Conservation (phyloP, 2,888 invertebrate species). For the Carterocephalus palaemon region DNA sequence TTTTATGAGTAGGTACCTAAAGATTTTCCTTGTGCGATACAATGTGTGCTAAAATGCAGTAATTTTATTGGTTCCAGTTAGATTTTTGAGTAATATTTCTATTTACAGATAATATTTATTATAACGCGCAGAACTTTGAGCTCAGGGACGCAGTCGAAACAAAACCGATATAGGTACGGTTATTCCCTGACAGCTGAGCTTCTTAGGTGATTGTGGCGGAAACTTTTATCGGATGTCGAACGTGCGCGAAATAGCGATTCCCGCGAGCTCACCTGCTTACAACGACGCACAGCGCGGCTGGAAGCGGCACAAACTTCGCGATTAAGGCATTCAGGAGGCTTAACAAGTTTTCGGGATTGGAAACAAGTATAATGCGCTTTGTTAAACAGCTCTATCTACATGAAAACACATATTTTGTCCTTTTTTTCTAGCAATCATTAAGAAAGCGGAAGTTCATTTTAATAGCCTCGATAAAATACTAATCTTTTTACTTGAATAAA, state of each 20-base stretch:
- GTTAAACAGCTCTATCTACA: not conserved
- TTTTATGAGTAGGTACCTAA: too few relatives aligned
- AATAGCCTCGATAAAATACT: too few relatives aligned
- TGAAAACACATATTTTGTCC: too few relatives aligned
- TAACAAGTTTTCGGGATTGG: conserved; percentile 6
- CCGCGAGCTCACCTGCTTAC: conserved; percentile 67
- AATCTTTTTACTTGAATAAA: too few relatives aligned
- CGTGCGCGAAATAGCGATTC: conserved; percentile 77
- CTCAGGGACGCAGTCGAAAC: conserved; percentile 60
- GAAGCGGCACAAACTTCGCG: conserved; percentile 20
- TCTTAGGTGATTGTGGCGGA: conserved; percentile 79
- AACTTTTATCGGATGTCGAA: conserved; percentile 79
- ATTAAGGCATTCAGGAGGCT: conserved; percentile 9
- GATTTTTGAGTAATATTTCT: too few relatives aligned
- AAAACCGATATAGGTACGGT: conserved; percentile 77
- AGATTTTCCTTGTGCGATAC: too few relatives aligned
- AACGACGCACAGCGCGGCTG: conserved; percentile 37
- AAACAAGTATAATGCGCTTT: conserved; percentile 1
- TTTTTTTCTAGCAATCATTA: too few relatives aligned
- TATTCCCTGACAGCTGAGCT: conserved; percentile 79
- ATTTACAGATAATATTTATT: conserved; percentile 11
- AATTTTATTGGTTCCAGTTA: too few relatives aligned
- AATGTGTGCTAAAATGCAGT: too few relatives aligned
- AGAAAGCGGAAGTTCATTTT: too few relatives aligned
- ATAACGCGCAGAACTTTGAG: conserved; percentile 29